These are phyloP conservation scores for Drosophila seclusa DNA, from an alignment of 2,888 invertebrate species.

Conservation along the genomic window DNA sequence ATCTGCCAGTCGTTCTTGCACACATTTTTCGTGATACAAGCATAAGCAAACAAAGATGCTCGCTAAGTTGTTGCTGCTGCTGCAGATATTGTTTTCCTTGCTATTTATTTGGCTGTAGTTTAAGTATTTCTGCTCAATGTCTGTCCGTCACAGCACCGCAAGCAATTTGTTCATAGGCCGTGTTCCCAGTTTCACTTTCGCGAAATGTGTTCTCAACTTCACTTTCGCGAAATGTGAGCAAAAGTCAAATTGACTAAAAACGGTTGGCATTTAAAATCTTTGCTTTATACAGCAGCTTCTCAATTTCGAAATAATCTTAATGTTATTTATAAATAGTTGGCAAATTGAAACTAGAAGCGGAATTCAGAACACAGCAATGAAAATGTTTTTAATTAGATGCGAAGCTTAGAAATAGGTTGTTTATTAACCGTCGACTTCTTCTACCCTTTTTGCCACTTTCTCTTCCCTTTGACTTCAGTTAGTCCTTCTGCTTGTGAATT, in stretches of 20 bases:
- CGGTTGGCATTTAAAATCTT: background rate
- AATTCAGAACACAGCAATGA: background rate
- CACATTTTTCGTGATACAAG: background rate
- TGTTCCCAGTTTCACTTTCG: conserved; percentile 1
- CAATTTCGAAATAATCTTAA: background rate
- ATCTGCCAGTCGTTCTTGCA: background rate
- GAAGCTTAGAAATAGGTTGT: background rate
- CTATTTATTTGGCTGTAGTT: conserved; percentile 25
- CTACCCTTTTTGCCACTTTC: background rate
- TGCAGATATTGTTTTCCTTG: conserved; percentile 17
- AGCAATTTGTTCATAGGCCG: conserved; percentile 7
- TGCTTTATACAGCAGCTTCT: background rate
- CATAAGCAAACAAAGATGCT: conserved; percentile 23
- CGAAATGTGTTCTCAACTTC: background rate
- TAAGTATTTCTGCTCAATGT: conserved; percentile 8
- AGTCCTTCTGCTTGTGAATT: conserved; percentile 10
- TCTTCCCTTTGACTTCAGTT: background rate
- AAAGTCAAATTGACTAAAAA: background rate
- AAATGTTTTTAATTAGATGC: background rate
- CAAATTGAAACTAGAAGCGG: background rate
- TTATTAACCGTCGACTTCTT: conserved; percentile 2
- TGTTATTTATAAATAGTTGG: fast-evolving
- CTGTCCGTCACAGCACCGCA: background rate
- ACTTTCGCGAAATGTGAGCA: background rate
- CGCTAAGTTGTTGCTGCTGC: conserved; percentile 2